Evolutionary conservation across 35 echinoderm and acorn worm species (phyloP), one percentile per base, ranked within the genome.

Genomic region (Apostichopus japonicus): DNA sequence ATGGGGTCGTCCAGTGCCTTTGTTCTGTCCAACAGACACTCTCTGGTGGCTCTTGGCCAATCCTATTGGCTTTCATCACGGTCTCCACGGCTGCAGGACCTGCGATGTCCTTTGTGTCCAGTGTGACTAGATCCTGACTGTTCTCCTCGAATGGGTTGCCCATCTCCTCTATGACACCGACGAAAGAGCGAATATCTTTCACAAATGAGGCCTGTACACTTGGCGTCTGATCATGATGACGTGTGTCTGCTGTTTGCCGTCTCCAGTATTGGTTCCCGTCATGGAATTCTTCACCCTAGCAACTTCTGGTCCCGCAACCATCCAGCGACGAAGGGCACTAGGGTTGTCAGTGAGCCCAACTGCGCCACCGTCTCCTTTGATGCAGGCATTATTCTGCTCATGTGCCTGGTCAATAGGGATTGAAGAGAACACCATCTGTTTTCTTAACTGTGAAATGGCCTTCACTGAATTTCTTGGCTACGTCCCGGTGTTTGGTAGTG

Each of bases 401-500:
- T 93, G 94, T 62, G 55, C 78, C n/a, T 96, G 90, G 56, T 96
- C 93, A 79, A 96, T 92, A 0, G 95, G 90, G 6, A 92, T 94
- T 9, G 87, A 23, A 78, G 95, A 96, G 83, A 96, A 94, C 4
- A 33, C 55, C 2, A 44, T 61, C 0, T 27, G 6, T 13, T 17
- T 94, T 94, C 8, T 96, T 56, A 4, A 96, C 79, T 1, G 78
- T 79, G n/a, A 94, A 94, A 4, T 94, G 77, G 6, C 92, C 78
- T 23, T 6, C 51, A 6, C n/a, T 93, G 53, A 95, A 77, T 76
- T 88, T 27, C 2, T 57, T 76, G 8, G 44, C 77, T 10, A 73
- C 72, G 19, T 91, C 79, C 23, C 79, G 94, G 77, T 93, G 91
- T 79, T 87, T n/a, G n/a, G 56, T 65, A 4, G 13, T 22, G 16